Percentiles rank a stretch among this genome's conserved stretches.
These are phyloP conservation scores for Potamilus streckersoni DNA, from an alignment of 1,140 invertebrate species.

Conservation along the genomic window DNA sequence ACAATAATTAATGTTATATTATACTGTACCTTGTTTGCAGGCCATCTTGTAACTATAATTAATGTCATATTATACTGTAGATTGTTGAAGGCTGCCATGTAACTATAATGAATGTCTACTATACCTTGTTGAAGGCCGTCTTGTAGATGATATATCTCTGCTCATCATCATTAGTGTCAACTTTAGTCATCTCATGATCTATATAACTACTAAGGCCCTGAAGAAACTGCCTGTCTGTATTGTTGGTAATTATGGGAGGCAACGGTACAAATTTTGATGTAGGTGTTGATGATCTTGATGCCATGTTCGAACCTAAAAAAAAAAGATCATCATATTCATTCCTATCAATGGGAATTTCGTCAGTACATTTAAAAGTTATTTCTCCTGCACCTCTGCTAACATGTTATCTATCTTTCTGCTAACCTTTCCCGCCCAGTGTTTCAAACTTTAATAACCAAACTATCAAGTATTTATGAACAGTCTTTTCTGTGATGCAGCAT, in stretches of 20 bases:
- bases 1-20: background rate
- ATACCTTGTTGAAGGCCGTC: slow-evolving; percentile 63
- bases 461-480: no score
- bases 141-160: slow-evolving; percentile 63
- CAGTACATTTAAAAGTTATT: no score
- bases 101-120: background rate
- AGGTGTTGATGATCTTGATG: slow-evolving; percentile 35
- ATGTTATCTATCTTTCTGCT: no score
- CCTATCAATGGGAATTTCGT: no score
- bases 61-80: no score
- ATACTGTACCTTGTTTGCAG: slow-evolving; percentile 59
- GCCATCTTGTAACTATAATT: slow-evolving; percentile 45
- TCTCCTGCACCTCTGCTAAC: no score
- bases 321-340: no score
- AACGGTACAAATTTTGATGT: slow-evolving; percentile 43
- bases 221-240: slow-evolving; percentile 58
- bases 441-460: no score
- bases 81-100: no score
- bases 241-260: slow-evolving; percentile 62
- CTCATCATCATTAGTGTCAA: slow-evolving; percentile 54
- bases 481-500: no score
- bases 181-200: slow-evolving; percentile 53
- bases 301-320: no score
- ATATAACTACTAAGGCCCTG: slow-evolving; percentile 57
- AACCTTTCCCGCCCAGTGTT: no score